A percentile compares a stretch with the other conserved stretches of the same genome.
Conservation (phyloP, 2,113 vertebrate genomes). For the Chroicocephalus ridibundus region DNA sequence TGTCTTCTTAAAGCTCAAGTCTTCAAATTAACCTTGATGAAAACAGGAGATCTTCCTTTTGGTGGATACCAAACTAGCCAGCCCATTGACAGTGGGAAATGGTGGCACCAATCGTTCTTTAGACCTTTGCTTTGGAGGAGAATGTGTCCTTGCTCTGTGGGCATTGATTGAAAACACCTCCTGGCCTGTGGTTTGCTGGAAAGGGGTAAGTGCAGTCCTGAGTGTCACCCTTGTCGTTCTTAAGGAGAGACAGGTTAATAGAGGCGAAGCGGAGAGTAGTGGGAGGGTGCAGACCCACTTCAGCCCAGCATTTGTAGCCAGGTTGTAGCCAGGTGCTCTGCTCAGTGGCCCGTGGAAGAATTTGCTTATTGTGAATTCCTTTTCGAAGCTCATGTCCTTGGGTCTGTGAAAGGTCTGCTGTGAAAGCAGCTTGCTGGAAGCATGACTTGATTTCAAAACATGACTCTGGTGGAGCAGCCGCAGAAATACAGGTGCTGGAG, state of each 20-base stretch:
- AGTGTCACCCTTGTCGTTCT: not conserved
- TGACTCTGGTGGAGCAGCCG: not conserved
- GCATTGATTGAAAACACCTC: not conserved
- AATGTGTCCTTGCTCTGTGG: not conserved
- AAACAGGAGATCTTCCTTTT: not conserved
- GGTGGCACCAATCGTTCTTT: not conserved
- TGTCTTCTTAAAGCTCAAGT: not conserved
- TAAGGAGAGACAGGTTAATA: not conserved
- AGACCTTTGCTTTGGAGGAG: not conserved
- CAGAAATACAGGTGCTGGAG: not conserved
- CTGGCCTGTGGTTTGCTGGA: not conserved
- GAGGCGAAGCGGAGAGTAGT: not conserved
- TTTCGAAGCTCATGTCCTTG: not conserved
- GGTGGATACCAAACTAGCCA: not conserved
- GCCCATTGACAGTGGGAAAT: not conserved
- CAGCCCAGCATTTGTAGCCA: not conserved
- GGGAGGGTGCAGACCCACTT: not conserved
- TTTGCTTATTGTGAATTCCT: not conserved
- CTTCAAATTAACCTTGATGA: not conserved
- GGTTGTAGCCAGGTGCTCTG: not conserved
- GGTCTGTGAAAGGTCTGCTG: not conserved
- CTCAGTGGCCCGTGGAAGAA: not conserved
- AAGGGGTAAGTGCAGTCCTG: not conserved
- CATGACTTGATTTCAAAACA: not conserved
- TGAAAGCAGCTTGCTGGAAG: not conserved